These are phyloP conservation scores for Paracanthobrama guichenoti DNA, from an alignment of 2,113 vertebrate species.

Conservation along the genomic window DNA sequence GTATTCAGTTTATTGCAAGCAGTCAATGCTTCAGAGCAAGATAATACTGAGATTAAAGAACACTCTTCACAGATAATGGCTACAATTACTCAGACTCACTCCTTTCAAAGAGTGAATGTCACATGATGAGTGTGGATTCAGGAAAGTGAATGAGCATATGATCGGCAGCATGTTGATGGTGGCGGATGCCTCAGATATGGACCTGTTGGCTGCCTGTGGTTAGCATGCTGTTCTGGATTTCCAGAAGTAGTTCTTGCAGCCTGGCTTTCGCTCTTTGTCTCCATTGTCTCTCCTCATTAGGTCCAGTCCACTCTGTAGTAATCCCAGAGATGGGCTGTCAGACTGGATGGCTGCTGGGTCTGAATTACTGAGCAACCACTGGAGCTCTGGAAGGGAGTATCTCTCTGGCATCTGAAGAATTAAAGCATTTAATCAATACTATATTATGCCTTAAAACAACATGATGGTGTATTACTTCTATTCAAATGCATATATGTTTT, in stretches of 20 bases:
- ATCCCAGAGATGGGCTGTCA: constrained; percentile 32
- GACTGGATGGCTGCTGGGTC: constrained; percentile 34
- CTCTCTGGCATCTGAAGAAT: constrained; percentile 42
- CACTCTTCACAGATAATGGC: constrained; percentile 5
- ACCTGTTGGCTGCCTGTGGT: background rate
- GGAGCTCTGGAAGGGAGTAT: constrained; percentile 45
- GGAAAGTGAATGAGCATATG: background rate
- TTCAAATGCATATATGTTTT: background rate
- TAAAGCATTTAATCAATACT: background rate
- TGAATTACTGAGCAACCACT: constrained; percentile 53
- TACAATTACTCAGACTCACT: constrained; percentile 37
- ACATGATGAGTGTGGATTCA: background rate
- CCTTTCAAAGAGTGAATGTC: background rate
- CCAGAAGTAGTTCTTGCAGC: constrained; percentile 60
- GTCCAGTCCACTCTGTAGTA: constrained; percentile 39
- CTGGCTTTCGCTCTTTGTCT: constrained; percentile 38
- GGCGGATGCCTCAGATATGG: background rate
- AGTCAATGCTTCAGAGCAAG: constrained; percentile 31
- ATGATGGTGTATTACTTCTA: background rate
- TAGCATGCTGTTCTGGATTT: constrained; percentile 57
- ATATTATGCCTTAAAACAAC: background rate
- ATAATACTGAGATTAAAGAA: constrained; percentile 32
- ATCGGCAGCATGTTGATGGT: constrained; percentile 8
- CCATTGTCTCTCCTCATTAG: constrained; percentile 49
- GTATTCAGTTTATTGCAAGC: constrained; percentile 53